Evolutionary conservation across 1,140 invertebrate genomes (phyloP).

Genomic region (Nasonia longicornis): DNA sequence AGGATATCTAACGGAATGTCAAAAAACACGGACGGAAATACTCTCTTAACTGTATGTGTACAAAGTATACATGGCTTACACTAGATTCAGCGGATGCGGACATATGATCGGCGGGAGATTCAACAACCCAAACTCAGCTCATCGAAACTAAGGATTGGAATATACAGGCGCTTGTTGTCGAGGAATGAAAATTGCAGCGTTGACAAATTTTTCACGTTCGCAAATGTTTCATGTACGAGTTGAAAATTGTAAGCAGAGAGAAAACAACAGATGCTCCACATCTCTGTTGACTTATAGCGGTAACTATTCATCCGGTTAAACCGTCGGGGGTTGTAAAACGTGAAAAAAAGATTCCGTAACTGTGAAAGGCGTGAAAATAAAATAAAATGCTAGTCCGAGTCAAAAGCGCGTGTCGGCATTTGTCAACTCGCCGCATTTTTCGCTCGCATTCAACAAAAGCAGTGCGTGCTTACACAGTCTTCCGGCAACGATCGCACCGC

Average conservation of each 20-base stretch:
- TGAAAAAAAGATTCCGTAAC: neutral
- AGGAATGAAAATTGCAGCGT: neutral
- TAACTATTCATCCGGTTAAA: too few species aligned
- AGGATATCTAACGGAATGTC: neutral
- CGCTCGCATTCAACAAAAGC: neutral
- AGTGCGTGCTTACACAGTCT: neutral
- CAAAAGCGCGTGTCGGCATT: neutral
- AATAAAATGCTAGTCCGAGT: neutral
- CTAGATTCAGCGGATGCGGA: neutral
- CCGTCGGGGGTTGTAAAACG: neutral
- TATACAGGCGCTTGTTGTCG: neutral
- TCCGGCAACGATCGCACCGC: neutral
- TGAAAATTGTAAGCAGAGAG: neutral
- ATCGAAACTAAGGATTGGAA: neutral
- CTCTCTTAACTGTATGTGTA: neutral
- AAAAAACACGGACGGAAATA: constrained; percentile 26
- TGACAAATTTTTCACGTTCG: neutral
- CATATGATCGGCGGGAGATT: neutral
- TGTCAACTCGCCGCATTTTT: neutral
- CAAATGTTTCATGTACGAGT: neutral
- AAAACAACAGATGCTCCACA: too few species aligned
- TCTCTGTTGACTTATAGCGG: too few species aligned
- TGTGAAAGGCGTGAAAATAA: neutral
- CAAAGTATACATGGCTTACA: neutral
- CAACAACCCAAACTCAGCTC: neutral